phyloP scores from a whole-genome alignment of 2,113 vertebrate genomes.

The Etheostoma spectabile region DNA sequence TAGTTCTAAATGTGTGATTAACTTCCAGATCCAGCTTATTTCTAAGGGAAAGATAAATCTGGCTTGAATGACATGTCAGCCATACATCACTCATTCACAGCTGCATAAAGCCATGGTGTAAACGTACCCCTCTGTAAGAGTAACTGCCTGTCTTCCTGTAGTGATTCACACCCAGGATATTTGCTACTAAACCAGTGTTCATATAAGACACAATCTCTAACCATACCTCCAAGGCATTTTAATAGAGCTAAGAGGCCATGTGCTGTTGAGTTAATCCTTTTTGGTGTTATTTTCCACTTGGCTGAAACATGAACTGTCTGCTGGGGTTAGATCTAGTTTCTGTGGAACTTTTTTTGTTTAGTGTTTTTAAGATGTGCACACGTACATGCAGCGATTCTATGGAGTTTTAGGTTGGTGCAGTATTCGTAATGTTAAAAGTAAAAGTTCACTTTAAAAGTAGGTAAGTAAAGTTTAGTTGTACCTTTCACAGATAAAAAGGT shows the following conservation, averaged over 20 bases:
- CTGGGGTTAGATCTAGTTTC: not conserved
- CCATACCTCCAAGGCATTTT: slow-evolving; percentile 23
- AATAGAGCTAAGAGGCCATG: slow-evolving; percentile 5
- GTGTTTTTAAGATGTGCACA: not conserved
- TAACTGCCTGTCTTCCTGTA: slow-evolving; percentile 29
- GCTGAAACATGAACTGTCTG: not conserved
- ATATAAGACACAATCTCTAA: not conserved
- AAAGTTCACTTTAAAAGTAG: not conserved
- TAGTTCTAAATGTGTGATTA: not conserved
- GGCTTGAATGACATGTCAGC: slow-evolving; percentile 1
- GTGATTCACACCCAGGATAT: slow-evolving; percentile 40
- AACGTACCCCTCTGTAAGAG: slow-evolving; percentile 43
- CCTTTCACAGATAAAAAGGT: too few species aligned
- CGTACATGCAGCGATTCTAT: not conserved
- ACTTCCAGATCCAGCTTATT: not conserved
- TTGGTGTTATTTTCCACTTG: not conserved
- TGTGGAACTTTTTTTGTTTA: not conserved
- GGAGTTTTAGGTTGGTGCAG: not conserved
- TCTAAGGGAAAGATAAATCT: not conserved
- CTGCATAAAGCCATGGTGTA: slow-evolving; percentile 36
- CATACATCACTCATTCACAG: slow-evolving; percentile 34
- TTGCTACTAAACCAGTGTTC: slow-evolving; percentile 22
- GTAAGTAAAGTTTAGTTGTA: too few species aligned
- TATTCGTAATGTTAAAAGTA: not conserved
- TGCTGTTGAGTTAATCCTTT: slow-evolving; percentile 8